Conservation (phyloP, 2,797 vertebrate species). For the Mormyrus hasselquistii region DNA sequence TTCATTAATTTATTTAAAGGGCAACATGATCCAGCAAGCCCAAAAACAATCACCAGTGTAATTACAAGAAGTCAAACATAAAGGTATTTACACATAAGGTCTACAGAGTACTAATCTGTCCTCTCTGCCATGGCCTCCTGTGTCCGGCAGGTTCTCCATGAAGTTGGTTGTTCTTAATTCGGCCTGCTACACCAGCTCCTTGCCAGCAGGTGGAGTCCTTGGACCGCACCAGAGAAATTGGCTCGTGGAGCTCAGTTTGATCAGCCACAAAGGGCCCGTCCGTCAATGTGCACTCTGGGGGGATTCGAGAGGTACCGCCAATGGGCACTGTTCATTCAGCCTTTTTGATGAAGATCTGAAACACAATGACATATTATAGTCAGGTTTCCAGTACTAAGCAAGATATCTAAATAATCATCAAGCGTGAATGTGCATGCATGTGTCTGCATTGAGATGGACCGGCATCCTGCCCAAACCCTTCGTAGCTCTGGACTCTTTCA, state of each 20-base stretch:
- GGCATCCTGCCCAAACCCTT: neutral
- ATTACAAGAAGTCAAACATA: constrained; percentile 43
- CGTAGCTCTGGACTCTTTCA: neutral
- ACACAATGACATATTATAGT: neutral
- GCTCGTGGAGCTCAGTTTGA: constrained; percentile 28
- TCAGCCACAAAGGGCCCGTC: constrained; percentile 31
- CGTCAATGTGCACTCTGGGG: constrained; percentile 30
- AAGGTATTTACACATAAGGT: constrained; percentile 61
- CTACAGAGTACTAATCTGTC: constrained; percentile 43
- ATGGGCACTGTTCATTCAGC: constrained; percentile 54
- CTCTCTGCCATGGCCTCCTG: constrained; percentile 15
- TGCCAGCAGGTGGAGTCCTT: constrained; percentile 47
- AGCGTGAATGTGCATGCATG: neutral
- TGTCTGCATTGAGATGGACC: neutral
- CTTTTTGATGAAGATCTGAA: constrained; percentile 73
- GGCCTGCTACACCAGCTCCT: constrained; percentile 38
- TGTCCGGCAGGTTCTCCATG: constrained; percentile 18
- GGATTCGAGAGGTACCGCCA: constrained; percentile 45
- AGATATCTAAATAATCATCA: neutral
- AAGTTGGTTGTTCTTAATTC: constrained; percentile 13
- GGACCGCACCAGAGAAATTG: constrained; percentile 36
- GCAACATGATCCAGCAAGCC: constrained; percentile 31
- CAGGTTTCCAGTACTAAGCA: neutral
- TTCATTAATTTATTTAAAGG: constrained; percentile 38
- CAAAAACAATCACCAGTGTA: constrained; percentile 51